Percentiles rank a stretch among this genome's conserved stretches.
phyloP scores from a whole-genome alignment of 1,140 invertebrate species.

The Panagrolaimus sp. region DNA sequence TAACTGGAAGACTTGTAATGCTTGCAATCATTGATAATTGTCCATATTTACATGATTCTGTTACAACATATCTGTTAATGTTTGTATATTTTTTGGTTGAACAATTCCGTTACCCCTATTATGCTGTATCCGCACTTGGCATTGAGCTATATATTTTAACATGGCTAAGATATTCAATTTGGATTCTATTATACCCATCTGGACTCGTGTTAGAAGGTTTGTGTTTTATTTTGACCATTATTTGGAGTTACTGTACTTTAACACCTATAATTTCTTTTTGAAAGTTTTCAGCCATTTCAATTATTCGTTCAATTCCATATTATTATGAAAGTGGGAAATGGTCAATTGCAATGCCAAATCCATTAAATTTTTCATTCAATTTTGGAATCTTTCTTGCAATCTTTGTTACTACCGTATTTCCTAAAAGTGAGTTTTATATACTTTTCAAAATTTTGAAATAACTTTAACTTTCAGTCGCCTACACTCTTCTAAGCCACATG shows the following conservation, averaged over 20 bases:
- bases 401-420: conserved; percentile 17
- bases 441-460: not conserved
- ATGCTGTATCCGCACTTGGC: conserved; percentile 17
- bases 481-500: conserved; percentile 20
- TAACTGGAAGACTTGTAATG: conserved; percentile 20
- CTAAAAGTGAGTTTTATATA: conserved; percentile 12
- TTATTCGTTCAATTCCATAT: conserved; percentile 21
- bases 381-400: conserved; percentile 22
- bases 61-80: conserved; percentile 14
- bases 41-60: not conserved
- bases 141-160: conserved; percentile 11
- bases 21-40: conserved; percentile 20
- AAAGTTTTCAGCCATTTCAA: conserved; percentile 18
- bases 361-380: conserved; percentile 24
- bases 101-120: conserved; percentile 25
- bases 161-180: conserved; percentile 22
- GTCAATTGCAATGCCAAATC: conserved; percentile 15
- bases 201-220: conserved; percentile 24
- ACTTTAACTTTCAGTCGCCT: conserved; percentile 22
- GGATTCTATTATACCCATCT: conserved; percentile 25
- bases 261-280: too few relatives aligned
- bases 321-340: conserved; percentile 18
- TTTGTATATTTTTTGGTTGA: conserved; percentile 22
- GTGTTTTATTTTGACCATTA: too few relatives aligned
- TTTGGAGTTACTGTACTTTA: not conserved